A percentile compares a stretch with the other conserved stretches of the same genome.
These are phyloP conservation scores for Callionymus lyra DNA, from an alignment of 2,113 vertebrate genomes.

Conservation along the genomic window DNA sequence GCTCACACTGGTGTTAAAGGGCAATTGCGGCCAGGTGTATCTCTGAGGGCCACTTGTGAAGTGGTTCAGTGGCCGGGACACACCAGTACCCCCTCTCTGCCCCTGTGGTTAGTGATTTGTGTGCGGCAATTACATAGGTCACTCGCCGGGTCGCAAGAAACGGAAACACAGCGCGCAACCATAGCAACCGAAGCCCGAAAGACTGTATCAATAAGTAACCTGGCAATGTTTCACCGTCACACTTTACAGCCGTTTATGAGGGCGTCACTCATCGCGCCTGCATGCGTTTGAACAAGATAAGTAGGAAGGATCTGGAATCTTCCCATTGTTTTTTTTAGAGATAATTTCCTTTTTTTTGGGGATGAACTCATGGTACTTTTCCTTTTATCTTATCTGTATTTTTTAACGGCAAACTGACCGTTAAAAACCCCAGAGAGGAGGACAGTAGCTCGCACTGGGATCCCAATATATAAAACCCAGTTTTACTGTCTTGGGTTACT, in stretches of 20 bases:
- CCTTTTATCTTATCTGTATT: no score
- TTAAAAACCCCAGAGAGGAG: no score
- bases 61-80: conserved; percentile 29
- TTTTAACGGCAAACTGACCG: no score
- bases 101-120: conserved; percentile 58
- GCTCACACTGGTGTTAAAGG: conserved; percentile 39
- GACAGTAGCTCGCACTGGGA: no score
- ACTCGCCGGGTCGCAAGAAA: conserved; percentile 52
- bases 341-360: no score
- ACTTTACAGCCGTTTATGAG: conserved; percentile 53
- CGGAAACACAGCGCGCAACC: conserved; percentile 34
- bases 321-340: no score
- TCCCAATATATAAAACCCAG: not conserved
- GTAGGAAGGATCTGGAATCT: conserved; percentile 2
- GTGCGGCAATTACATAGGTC: conserved; percentile 61
- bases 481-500: conserved; percentile 30
- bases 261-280: conserved; percentile 26
- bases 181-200: conserved; percentile 17
- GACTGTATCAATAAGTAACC: conserved; percentile 63
- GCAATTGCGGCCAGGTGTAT: conserved; percentile 32
- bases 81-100: conserved; percentile 18
- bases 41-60: conserved; percentile 32
- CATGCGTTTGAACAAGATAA: conserved; percentile 36
- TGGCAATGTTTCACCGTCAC: conserved; percentile 44
- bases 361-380: no score